Conservation (phyloP, 2,888 invertebrate species). For the Cephus nigrinus region DNA sequence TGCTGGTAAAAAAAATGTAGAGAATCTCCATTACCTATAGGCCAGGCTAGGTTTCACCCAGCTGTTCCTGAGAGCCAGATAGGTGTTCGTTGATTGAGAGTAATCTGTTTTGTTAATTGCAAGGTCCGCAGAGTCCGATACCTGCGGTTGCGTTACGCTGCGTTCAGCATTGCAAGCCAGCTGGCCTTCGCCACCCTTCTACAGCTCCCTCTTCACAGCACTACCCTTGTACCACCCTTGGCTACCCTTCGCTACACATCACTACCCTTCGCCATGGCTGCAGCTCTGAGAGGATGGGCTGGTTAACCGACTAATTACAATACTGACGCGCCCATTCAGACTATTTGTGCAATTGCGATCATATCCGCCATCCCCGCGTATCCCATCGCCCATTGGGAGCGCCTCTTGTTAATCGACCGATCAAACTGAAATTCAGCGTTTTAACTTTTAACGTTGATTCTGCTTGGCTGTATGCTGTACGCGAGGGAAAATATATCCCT, state of each 20-base stretch:
- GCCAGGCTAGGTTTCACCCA: no score
- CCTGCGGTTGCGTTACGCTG: slow-evolving; percentile 52
- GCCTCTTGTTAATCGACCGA: slow-evolving; percentile 34
- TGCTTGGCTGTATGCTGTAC: no score
- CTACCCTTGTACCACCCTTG: slow-evolving; percentile 15
- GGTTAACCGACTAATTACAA: slow-evolving; percentile 64
- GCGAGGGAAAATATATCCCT: no score
- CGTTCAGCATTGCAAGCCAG: slow-evolving; percentile 49
- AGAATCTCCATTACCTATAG: no score
- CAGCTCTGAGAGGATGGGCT: slow-evolving; percentile 20
- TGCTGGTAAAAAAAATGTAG: no score
- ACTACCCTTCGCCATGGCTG: neutral
- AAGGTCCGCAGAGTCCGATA: slow-evolving; percentile 58
- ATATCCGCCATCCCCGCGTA: slow-evolving; percentile 40
- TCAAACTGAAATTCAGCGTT: slow-evolving; percentile 30
- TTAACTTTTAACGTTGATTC: neutral
- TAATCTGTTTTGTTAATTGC: slow-evolving; percentile 65
- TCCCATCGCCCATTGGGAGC: slow-evolving; percentile 9
- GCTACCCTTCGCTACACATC: slow-evolving; percentile 14
- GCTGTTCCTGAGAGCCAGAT: slow-evolving; percentile 13
- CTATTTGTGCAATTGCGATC: slow-evolving; percentile 56
- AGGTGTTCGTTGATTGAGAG: slow-evolving; percentile 59
- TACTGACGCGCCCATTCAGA: slow-evolving; percentile 52
- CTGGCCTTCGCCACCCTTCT: slow-evolving; percentile 24
- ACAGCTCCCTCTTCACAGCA: slow-evolving; percentile 15